Evolutionary conservation across 2,888 invertebrate genomes (phyloP).

Genomic region (Polylopha cassiicola): DNA sequence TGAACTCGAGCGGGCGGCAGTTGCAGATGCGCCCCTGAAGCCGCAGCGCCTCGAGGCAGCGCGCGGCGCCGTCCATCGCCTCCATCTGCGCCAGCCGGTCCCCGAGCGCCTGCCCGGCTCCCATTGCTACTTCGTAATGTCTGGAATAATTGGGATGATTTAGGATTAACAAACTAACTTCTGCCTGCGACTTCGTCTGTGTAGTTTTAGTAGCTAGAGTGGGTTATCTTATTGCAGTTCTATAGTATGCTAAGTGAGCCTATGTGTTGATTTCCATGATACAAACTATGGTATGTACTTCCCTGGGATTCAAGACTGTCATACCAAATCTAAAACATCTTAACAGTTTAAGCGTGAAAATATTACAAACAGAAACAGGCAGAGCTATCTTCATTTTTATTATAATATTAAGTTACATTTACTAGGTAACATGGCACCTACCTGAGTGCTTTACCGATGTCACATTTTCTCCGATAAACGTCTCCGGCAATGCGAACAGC

Average conservation of each 20-base stretch:
- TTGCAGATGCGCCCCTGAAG: slow-evolving; percentile 91
- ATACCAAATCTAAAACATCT: no score
- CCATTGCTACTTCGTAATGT: slow-evolving; percentile 92
- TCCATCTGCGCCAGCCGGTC: slow-evolving; percentile 93
- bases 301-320: no score
- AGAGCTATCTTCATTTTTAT: no score
- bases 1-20: slow-evolving; percentile 90
- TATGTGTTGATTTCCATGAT: no score
- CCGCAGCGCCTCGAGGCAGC: slow-evolving; percentile 86
- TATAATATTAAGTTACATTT: no score
- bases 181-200: no score
- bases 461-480: slow-evolving; percentile 88
- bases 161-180: not conserved
- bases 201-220: not conserved
- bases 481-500: slow-evolving; percentile 91
- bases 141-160: slow-evolving; percentile 61
- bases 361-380: no score
- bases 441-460: slow-evolving; percentile 82
- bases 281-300: no score
- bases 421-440: no score
- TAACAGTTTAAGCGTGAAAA: no score
- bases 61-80: slow-evolving; percentile 91
- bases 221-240: no score
- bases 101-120: slow-evolving; percentile 86
- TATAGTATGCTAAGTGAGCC: no score